Conservation (phyloP, 2,888 invertebrate genomes). For the Clistopyga incitator region DNA sequence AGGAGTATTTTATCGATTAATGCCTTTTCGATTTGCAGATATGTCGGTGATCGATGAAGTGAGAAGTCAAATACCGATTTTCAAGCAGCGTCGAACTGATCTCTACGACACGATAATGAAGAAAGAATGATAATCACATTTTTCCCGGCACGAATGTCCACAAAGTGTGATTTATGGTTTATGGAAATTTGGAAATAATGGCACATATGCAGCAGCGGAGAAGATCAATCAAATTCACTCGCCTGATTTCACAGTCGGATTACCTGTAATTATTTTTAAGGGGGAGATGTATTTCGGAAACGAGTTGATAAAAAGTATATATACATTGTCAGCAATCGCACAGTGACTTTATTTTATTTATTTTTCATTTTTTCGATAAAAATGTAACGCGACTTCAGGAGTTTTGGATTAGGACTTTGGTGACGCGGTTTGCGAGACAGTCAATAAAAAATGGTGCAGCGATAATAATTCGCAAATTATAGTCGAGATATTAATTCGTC, state of each 20-base stretch:
- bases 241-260: constrained; percentile 8
- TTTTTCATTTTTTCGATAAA: too few species aligned
- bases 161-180: constrained; percentile 44
- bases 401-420: too few species aligned
- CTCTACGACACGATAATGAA: constrained; percentile 81
- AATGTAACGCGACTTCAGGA: too few species aligned
- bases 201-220: neutral
- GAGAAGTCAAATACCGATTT: constrained; percentile 93
- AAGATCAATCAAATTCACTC: neutral
- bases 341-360: too few species aligned
- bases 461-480: too few species aligned
- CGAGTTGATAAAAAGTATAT: constrained; percentile 7
- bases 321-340: constrained; percentile 19
- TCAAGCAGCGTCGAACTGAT: constrained; percentile 88
- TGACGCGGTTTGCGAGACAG: too few species aligned
- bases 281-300: neutral
- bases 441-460: too few species aligned
- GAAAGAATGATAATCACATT: constrained; percentile 51
- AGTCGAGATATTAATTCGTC: too few species aligned
- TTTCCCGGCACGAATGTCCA: neutral
- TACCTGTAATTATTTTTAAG: constrained; percentile 66
- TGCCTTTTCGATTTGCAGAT: constrained; percentile 86
- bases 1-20: neutral
- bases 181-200: neutral
- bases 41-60: constrained; percentile 90